A percentile compares a stretch with the other conserved stretches of the same genome.
Conservation (phyloP, 2,888 invertebrate species). For the Sceliomorpha sp. region DNA sequence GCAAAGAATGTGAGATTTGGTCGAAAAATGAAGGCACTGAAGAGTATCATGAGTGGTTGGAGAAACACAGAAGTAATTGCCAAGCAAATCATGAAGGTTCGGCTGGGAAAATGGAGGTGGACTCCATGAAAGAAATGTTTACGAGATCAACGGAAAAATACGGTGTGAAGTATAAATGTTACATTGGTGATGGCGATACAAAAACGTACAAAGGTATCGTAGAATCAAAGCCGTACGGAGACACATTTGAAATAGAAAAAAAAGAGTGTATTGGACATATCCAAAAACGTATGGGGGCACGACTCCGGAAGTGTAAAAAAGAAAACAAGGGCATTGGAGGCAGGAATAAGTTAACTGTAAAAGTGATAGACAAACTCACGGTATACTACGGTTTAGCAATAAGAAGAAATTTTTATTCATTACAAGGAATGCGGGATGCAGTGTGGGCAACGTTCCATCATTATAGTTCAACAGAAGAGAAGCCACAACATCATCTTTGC, state of each 20-base stretch:
- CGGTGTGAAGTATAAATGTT: too few species aligned
- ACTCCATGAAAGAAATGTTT: conserved; percentile 11
- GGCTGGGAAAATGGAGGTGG: too few species aligned
- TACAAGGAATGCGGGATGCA: too few species aligned
- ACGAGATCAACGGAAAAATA: conserved; percentile 37
- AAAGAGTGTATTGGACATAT: conserved; percentile 51
- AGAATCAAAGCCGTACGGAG: neutral
- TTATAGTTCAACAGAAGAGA: conserved; percentile 7
- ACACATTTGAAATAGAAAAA: neutral
- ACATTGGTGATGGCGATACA: conserved; percentile 7
- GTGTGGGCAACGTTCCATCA: too few species aligned
- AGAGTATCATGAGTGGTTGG: too few species aligned
- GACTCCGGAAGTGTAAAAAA: conserved; percentile 36
- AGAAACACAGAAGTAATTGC: too few species aligned
- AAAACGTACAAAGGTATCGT: conserved; percentile 12
- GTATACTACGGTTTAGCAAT: neutral
- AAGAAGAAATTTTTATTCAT: too few species aligned
- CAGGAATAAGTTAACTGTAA: too few species aligned
- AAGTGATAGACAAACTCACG: neutral
- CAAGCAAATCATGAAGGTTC: too few species aligned
- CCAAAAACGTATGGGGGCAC: conserved; percentile 35
- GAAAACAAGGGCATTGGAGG: conserved; percentile 4
- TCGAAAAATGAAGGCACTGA: conserved; percentile 15
- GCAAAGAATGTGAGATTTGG: conserved; percentile 30
- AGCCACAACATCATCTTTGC: conserved; percentile 49